Base-by-base conservation (phyloP, 2,113 vertebrate species). In the Myotis lucifugus region DNA sequence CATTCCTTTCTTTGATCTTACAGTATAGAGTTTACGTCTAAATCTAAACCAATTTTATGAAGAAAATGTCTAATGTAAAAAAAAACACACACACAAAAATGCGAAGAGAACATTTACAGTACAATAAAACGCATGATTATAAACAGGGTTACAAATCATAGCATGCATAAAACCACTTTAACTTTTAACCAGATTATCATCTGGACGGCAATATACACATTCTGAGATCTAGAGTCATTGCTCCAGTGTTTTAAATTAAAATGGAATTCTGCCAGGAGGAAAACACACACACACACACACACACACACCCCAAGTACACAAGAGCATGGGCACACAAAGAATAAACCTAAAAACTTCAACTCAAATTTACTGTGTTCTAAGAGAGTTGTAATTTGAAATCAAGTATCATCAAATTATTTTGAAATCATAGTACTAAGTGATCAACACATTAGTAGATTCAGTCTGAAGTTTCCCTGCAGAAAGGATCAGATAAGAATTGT, bases 81-180 rank as follows among this genome's bases (percentile, higher is more conserved):
- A 73, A 82, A 61, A 4, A 61, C 21, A 59, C 56, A 59, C 56
- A 77, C 77, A 13, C 21, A 61, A 87, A 85, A 94, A 93, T 74
- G 40, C 50, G 93, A 66, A 95, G 70, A 90, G 90, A 97, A 92
- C 73, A 93, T 93, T 97, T 93, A 91, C 54, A 86, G 29, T 77
- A 83, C 77, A 94, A 92, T 97, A 95, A 97, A 96, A 95, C 42
- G 56, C 40, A 74, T 78, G 94, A 93, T 94, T 94, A 96, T 96
- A 97, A 95, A 97, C 94, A 97, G 23, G 73, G 56, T 72, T 74
- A 87, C 61, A 78, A 73, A 64, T 88, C 78, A 90, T 34, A 64
- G 40, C 54, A 78, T 46, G 90, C 74, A 67, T 64, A 91, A 94
- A 94, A 86, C 46, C 86, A 79, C 67, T 95, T 82, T 86, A 96